Base-by-base conservation (phyloP, 2,113 vertebrate species). In the Myotis brandtii region DNA sequence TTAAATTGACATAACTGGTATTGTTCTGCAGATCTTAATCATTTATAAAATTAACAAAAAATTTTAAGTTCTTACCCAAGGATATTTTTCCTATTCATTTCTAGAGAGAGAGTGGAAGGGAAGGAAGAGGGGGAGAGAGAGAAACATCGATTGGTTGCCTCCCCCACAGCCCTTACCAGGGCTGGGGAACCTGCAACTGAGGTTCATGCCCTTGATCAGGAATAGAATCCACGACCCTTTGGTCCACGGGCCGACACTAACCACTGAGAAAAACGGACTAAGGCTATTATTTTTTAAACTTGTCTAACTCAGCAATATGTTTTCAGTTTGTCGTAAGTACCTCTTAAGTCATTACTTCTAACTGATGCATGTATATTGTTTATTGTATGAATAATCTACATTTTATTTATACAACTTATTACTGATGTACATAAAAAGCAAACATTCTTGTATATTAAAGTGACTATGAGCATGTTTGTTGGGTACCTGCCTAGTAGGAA, bases 361-460 rank as follows among this genome's bases (percentile, higher is more conserved):
- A 9, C 64, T 14, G n/a, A n/a, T 9, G 16, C 3, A 0, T 34
- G 54, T 43, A 2, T 50, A 9, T 48, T 43, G 13, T 75, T 73
- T 91, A 21, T 4, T 75, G 30, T 18, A 20, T 79, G 32, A 9
- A 4, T 30, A 13, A n/a, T n/a, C 50, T 85, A 11, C 14, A 7
- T 88, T 70, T 73, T 20, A 64, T 17, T 95, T 30, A 30, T 40
- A 21, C 0, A 17, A 32, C 16, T 52, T 84, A 69, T 75, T 13
- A 48, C 30, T 77, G 18, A 34, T 37, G 2, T 13, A 3, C 0
- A 14, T 83, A 17, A 18, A 46, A 48, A 59, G 40, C 32, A 48
- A 66, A 4, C 5, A 18, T 32, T 27, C 5, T 40, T 40, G 21
- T 27, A 1, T 2, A 1, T 34, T 20, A 12, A 9, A 2, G 43